Percentiles rank a stretch among this genome's conserved stretches.
phyloP scores from a whole-genome alignment of 1,140 invertebrate genomes.

The Zaprionus ghesquierei region DNA sequence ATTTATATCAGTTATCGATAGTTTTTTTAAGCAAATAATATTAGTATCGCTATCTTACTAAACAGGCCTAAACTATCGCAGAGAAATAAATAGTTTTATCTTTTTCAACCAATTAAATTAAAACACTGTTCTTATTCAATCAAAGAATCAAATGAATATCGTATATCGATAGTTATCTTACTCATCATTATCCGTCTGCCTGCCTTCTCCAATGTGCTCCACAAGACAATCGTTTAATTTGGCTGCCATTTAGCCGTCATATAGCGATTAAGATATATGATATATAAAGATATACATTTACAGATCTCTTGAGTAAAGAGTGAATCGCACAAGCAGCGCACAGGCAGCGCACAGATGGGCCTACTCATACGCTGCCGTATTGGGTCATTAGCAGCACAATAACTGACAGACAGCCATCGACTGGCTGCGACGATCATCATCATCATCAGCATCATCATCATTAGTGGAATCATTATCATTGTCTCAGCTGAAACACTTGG shows the following conservation, averaged over 20 bases:
- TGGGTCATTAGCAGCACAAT: conserved; percentile 40
- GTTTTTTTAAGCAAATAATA: too few relatives aligned
- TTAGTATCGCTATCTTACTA: too few relatives aligned
- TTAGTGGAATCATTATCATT: background rate
- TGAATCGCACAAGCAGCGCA: background rate
- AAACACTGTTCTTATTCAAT: too few relatives aligned
- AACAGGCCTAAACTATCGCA: too few relatives aligned
- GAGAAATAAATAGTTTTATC: too few relatives aligned
- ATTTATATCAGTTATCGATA: too few relatives aligned
- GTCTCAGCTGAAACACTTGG: conserved; percentile 24
- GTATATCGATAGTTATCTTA: background rate
- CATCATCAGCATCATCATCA: conserved; percentile 4
- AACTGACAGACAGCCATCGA: conserved; percentile 14
- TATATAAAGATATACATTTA: background rate
- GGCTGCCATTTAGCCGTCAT: background rate
- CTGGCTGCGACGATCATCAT: background rate
- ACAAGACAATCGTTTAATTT: background rate
- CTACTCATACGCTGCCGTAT: conserved; percentile 10
- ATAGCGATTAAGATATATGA: background rate
- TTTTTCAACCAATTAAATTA: too few relatives aligned
- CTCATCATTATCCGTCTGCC: background rate
- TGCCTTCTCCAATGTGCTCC: background rate
- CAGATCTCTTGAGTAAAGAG: background rate
- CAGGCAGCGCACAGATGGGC: conserved; percentile 37
- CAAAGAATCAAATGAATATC: too few relatives aligned